A percentile compares a stretch with the other conserved stretches of the same genome.
These are phyloP conservation scores for Rana temporaria DNA, from an alignment of 2,113 vertebrate species.

Conservation along the genomic window DNA sequence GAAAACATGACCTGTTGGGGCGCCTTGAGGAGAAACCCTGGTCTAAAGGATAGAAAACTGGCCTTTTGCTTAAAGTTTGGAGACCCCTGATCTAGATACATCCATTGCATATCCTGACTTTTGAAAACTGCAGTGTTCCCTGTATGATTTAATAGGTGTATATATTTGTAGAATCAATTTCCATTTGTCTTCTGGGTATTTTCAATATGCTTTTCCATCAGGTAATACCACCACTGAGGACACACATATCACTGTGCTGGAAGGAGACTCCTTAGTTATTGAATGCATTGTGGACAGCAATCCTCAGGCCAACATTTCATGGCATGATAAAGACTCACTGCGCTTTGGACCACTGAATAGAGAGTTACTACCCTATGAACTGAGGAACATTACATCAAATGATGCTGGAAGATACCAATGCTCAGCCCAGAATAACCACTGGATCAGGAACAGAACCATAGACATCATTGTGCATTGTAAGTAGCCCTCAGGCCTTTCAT, in stretches of 20 bases:
- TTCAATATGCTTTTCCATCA: too few species aligned
- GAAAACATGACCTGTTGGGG: too few species aligned
- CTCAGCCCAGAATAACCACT: neutral
- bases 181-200: too few species aligned
- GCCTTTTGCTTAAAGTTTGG: too few species aligned
- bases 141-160: too few species aligned
- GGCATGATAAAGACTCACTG: neutral
- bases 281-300: conserved; percentile 1
- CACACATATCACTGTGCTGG: neutral
- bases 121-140: too few species aligned
- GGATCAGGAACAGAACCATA: neutral
- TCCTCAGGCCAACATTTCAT: neutral
- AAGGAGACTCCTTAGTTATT: neutral
- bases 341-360: neutral
- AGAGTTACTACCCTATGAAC: neutral
- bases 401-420: conserved; percentile 9
- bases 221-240: neutral
- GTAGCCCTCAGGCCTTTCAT: neutral
- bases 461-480: conserved; percentile 22
- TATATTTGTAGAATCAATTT: too few species aligned
- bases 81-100: too few species aligned
- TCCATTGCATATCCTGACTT: too few species aligned
- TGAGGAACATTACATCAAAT: neutral
- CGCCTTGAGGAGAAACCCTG: too few species aligned
- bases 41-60: too few species aligned